These are phyloP conservation scores for Agapornis canus DNA, from an alignment of 2,797 vertebrate species.

Conservation along the genomic window DNA sequence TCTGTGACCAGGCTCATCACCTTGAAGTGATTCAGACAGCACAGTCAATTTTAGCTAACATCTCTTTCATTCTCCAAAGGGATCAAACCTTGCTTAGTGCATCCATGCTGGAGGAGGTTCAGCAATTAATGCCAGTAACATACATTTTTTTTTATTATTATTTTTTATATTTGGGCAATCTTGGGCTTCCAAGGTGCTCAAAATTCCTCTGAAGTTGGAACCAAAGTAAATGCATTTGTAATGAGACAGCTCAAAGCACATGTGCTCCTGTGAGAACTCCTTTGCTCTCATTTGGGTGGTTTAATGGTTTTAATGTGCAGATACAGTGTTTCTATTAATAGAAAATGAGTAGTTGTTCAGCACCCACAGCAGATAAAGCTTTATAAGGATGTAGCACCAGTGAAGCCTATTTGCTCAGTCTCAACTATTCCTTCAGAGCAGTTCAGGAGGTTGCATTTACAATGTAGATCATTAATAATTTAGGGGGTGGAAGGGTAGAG, in stretches of 20 bases:
- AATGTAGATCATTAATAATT: neutral
- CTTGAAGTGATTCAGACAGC: neutral
- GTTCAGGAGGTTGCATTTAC: neutral
- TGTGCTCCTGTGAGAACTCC: neutral
- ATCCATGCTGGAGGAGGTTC: accelerated
- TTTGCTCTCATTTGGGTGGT: accelerated
- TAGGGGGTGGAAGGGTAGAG: neutral
- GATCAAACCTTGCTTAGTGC: neutral
- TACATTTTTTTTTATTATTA: too few relatives aligned
- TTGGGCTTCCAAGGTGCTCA: neutral
- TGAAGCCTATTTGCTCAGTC: neutral
- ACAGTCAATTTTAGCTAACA: neutral
- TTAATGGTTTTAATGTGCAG: neutral
- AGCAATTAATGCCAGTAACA: neutral
- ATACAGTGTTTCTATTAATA: neutral
- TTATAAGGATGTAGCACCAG: neutral
- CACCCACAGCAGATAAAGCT: neutral
- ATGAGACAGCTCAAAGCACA: neutral
- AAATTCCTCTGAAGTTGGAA: neutral
- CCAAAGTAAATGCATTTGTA: neutral
- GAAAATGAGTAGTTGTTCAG: neutral
- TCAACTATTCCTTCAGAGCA: neutral
- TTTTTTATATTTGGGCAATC: neutral
- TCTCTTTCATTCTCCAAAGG: neutral
- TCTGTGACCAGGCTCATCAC: neutral